Base-by-base conservation (phyloP, 2,113 vertebrate species). In the Psittacus erithacus region DNA sequence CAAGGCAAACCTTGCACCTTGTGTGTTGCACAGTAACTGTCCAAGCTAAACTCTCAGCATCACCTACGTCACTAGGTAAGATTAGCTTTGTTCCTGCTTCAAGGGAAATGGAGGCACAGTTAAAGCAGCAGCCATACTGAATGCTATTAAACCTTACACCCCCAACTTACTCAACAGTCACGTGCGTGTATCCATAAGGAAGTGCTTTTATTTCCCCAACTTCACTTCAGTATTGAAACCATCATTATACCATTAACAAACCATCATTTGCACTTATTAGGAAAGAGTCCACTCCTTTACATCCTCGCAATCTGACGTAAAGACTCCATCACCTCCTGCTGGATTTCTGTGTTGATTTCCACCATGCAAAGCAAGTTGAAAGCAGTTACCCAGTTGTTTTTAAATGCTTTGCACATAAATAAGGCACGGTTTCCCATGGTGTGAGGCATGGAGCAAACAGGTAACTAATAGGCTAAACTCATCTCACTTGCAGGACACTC, bases 141-240 rank as follows among this genome's bases (percentile, higher is more conserved):
- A 43, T 25, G 57, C 46, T 35, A 35, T 43, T 50, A 17, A 86
- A 70, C 41, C 52, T 52, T 55, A 79, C 65, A 68, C 2, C 35
- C 60, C 16, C 35, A 71, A 38, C 60, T 68, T 71, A 62, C 63
- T 65, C 82, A 92, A 63, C 27, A 86, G 50, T 9, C 78, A 89
- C 0, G 0, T 17, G 23, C 18, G 4, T 7, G 14, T 8, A 33
- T 63, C 73, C 83, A 78, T n/a, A 89, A 83, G 38, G 76, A 79
- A 89, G 43, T 52, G 62, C 55, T 91, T 92, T 55, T 47, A 52
- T 47, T 95, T 82, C 55, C 24, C 4, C 77, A 68, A 16, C 46
- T 84, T 68, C 35, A 94, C 90, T 77, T 92, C 65, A 64, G 65
- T 13, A 71, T 43, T 81, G 64, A 94, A 96, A 84, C 63, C 43